Evolutionary conservation across 2,113 vertebrate species (phyloP).

Genomic region (Solenodon paradoxus): DNA sequence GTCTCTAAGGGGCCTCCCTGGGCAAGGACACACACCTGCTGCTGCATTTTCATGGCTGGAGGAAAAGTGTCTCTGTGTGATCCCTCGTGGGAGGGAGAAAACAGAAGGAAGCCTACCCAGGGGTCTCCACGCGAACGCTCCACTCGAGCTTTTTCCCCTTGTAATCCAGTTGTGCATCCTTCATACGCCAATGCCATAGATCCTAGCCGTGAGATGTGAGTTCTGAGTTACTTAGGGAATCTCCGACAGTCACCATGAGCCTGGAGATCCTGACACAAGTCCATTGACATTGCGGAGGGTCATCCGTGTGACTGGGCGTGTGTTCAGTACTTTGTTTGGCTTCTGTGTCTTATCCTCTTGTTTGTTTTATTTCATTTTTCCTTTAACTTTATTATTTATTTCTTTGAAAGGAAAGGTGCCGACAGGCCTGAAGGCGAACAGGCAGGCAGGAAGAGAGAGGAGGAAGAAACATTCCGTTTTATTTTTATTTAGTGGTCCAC

Average conservation of each 20-base stretch:
- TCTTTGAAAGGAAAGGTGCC: too few relatives aligned
- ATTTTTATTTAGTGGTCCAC: too few relatives aligned
- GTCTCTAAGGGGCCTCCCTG: not conserved
- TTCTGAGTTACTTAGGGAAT: not conserved
- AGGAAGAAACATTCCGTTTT: too few relatives aligned
- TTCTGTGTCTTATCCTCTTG: not conserved
- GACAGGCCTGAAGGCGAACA: too few relatives aligned
- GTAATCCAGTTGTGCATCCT: not conserved
- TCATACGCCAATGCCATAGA: not conserved
- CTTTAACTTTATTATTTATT: too few relatives aligned
- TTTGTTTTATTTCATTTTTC: not conserved
- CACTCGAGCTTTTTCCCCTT: not conserved
- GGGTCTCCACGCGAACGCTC: not conserved
- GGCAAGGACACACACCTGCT: not conserved
- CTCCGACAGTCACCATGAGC: not conserved
- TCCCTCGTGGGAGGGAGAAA: not conserved
- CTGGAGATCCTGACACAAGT: not conserved
- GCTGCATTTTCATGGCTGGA: not conserved
- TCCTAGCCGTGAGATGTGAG: not conserved
- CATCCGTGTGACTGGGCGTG: not conserved
- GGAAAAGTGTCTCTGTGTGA: not conserved
- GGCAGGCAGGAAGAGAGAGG: too few relatives aligned
- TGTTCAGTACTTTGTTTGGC: not conserved
- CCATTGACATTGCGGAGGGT: not conserved
- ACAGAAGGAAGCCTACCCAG: not conserved